phyloP scores from a whole-genome alignment of 23 tunicate genomes.

The Corella eumyota region DNA sequence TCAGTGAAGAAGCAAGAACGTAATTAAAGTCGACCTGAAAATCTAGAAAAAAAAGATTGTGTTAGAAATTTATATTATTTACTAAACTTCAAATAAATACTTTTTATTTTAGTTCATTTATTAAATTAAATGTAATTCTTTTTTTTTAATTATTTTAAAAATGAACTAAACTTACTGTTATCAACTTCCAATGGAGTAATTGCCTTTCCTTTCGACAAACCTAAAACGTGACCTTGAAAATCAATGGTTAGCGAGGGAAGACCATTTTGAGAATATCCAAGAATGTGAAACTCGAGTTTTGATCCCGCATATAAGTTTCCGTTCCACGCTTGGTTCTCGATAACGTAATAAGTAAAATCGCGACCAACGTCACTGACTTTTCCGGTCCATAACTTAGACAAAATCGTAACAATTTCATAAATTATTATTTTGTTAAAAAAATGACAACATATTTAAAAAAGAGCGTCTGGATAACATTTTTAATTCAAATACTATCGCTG shows the following conservation, averaged over 20 bases:
- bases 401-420: no score
- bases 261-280: conserved; percentile 34
- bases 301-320: conserved; percentile 15
- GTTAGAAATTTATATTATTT: no score
- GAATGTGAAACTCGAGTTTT: conserved; percentile 16
- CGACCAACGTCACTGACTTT: conserved; percentile 18
- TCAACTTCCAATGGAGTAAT: background rate
- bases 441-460: no score
- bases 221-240: conserved; percentile 34
- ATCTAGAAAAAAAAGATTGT: conserved; percentile 16
- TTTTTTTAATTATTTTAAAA: background rate
- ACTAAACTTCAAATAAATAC: no score
- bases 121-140: no score
- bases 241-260: conserved; percentile 25
- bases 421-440: no score
- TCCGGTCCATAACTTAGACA: conserved; percentile 25
- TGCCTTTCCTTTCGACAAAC: background rate
- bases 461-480: no score
- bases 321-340: conserved; percentile 45
- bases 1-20: conserved; percentile 27
- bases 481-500: no score
- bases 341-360: conserved; percentile 41
- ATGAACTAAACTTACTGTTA: background rate
- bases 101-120: no score
- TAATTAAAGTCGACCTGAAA: conserved; percentile 32